Evolutionary conservation across 2,113 vertebrate species (phyloP).

Genomic region (Cochlearius cochlearius): DNA sequence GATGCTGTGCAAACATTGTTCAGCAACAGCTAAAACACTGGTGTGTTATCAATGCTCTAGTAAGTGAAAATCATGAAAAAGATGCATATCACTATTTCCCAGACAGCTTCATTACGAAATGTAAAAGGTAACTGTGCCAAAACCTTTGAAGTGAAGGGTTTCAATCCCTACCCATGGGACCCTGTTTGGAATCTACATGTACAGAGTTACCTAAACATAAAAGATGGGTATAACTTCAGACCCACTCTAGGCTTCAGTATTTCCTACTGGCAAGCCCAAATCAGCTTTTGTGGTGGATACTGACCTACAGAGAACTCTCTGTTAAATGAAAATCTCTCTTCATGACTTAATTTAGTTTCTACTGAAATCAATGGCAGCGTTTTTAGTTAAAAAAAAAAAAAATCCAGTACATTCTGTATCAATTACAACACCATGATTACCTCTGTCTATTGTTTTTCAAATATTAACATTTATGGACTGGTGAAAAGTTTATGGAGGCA

Average conservation of each 20-base stretch:
- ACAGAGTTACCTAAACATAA: neutral
- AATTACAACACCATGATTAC: neutral
- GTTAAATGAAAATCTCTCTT: neutral
- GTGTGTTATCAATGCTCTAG: neutral
- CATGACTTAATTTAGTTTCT: neutral
- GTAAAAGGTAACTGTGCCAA: neutral
- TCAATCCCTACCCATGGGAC: neutral
- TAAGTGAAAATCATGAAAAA: neutral
- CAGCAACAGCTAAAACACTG: neutral
- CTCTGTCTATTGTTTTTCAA: neutral
- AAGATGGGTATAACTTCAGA: neutral
- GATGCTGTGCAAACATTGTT: neutral
- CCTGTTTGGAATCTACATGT: neutral
- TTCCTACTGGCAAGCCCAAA: neutral
- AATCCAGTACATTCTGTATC: neutral
- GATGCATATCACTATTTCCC: neutral
- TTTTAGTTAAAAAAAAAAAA: neutral
- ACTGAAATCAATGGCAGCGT: neutral
- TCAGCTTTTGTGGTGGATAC: neutral
- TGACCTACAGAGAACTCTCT: neutral
- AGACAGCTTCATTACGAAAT: neutral
- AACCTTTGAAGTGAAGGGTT: neutral
- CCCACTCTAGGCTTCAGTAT: neutral
- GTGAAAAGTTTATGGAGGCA: neutral
- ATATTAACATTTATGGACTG: neutral